These are phyloP conservation scores for Acrocephalus arundinaceus DNA, from an alignment of 2,113 vertebrate species.

Conservation along the genomic window DNA sequence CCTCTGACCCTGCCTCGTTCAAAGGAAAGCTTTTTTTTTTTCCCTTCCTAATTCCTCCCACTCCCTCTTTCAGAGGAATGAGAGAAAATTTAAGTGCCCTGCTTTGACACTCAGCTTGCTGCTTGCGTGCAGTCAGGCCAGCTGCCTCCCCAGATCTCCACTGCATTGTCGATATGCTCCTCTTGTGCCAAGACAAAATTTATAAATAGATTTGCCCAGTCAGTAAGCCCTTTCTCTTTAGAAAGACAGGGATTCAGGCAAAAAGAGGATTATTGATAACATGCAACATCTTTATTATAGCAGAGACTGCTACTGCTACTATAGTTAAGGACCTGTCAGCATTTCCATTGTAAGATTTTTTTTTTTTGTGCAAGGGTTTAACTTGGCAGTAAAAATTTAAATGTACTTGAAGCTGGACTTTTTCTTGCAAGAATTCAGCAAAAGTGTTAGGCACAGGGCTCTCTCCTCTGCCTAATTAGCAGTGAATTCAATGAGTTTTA, in stretches of 20 bases:
- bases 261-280: slow-evolving; percentile 70
- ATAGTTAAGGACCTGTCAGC: slow-evolving; percentile 59
- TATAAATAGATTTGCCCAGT: slow-evolving; percentile 73
- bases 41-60: not conserved
- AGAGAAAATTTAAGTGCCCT: slow-evolving; percentile 57
- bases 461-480: not conserved
- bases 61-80: slow-evolving; percentile 12
- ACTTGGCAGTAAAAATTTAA: slow-evolving; percentile 53
- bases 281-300: slow-evolving; percentile 60
- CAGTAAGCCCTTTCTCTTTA: slow-evolving; percentile 65
- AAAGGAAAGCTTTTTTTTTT: not conserved
- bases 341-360: slow-evolving; percentile 54
- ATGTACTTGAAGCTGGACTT: slow-evolving; percentile 5
- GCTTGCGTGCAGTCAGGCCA: slow-evolving; percentile 10
- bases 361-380: slow-evolving; percentile 35
- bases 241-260: slow-evolving; percentile 65
- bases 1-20: slow-evolving; percentile 21
- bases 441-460: not conserved
- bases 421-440: slow-evolving; percentile 33
- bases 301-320: slow-evolving; percentile 24
- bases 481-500: not conserved
- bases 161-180: not conserved
- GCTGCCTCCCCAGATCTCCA: slow-evolving; percentile 38
- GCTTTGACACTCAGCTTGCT: slow-evolving; percentile 42
- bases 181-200: slow-evolving; percentile 64